Conservation (phyloP, 2,797 vertebrate genomes). For the Erithacus rubecula region DNA sequence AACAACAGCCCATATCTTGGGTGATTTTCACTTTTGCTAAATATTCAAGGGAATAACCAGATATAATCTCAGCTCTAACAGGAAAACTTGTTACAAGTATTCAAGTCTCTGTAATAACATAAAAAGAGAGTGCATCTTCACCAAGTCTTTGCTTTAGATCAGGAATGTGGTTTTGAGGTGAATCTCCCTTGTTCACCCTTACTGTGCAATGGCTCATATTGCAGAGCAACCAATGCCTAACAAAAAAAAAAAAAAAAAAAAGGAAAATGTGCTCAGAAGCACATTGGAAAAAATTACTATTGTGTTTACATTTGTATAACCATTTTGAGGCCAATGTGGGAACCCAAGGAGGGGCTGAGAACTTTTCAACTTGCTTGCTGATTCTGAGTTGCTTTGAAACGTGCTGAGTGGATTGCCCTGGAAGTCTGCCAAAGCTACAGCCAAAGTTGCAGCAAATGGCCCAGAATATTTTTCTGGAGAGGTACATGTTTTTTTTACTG, state of each 20-base stretch:
- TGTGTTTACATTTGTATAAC: slow-evolving; percentile 1
- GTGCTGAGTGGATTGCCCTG: not conserved
- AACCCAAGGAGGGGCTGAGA: not conserved
- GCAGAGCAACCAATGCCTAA: not conserved
- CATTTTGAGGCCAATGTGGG: not conserved
- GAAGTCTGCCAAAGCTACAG: not conserved
- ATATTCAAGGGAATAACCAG: not conserved
- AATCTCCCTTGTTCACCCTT: not conserved
- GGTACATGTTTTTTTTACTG: not conserved
- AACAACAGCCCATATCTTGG: not conserved
- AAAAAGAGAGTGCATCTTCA: not conserved
- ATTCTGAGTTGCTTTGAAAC: not conserved
- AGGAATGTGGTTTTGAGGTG: not conserved
- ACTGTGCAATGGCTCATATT: not conserved
- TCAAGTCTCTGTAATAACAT: not conserved
- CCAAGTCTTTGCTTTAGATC: not conserved
- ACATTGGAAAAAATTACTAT: not conserved
- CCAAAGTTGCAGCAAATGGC: not conserved
- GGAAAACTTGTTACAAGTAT: not conserved
- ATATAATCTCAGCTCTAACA: not conserved
- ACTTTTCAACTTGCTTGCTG: not conserved
- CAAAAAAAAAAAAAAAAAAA: not conserved
- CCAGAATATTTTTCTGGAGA: slow-evolving; percentile 19
- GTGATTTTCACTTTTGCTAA: not conserved
- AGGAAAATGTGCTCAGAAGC: not conserved